These are phyloP conservation scores for Mionectes olivaceus DNA, from an alignment of 2,797 vertebrate genomes.

Conservation along the genomic window DNA sequence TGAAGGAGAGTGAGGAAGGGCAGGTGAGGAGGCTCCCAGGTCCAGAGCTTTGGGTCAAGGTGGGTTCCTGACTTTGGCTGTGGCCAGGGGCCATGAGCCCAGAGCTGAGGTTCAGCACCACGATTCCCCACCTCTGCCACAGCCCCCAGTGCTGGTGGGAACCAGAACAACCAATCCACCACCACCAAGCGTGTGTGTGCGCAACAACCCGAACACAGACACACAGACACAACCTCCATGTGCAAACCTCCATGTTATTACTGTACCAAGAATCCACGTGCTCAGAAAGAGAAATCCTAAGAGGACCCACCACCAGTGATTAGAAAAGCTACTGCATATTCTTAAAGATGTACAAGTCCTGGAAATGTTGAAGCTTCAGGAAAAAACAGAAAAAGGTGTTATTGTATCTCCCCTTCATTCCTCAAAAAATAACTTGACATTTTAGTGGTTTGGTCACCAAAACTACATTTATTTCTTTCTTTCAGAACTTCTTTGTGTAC, in stretches of 20 bases:
- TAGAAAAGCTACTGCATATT: background rate
- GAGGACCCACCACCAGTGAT: background rate
- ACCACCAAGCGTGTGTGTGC: accelerated
- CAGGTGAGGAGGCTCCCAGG: background rate
- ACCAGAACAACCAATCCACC: background rate
- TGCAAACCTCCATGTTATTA: background rate
- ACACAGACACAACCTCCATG: background rate
- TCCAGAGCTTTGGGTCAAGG: background rate
- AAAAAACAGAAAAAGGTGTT: accelerated
- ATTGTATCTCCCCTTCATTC: background rate
- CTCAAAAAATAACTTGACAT: accelerated
- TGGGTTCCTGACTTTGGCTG: accelerated
- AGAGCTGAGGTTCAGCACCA: accelerated
- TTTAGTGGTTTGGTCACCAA: background rate
- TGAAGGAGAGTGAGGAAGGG: background rate
- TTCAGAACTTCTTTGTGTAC: background rate
- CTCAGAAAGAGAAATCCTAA: background rate
- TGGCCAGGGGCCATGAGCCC: background rate
- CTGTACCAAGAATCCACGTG: background rate
- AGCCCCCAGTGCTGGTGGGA: accelerated
- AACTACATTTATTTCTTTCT: background rate
- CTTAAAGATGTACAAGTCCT: background rate
- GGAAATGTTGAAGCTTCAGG: background rate
- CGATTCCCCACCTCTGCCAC: background rate
- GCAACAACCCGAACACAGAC: background rate